Percentiles rank a stretch among this genome's conserved stretches.
phyloP scores from a whole-genome alignment of 2,797 vertebrate species.

The Silurus lanzhouensis region DNA sequence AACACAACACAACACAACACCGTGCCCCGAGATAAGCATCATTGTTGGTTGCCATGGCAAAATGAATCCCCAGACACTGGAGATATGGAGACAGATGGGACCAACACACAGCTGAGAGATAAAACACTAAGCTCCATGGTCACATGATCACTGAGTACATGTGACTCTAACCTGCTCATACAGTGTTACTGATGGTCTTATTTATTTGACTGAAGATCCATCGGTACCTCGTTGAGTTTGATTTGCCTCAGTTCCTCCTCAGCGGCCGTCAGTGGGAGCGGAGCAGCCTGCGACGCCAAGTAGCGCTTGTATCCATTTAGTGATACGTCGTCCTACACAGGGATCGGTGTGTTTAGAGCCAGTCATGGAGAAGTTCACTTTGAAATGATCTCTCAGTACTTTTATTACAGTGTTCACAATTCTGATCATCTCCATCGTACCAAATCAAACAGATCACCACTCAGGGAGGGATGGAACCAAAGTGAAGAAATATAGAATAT shows the following conservation, averaged over 20 bases:
- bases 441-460: not conserved
- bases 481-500: no score
- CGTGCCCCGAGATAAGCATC: not conserved
- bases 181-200: not conserved
- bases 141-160: not conserved
- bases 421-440: not conserved
- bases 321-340: constrained; percentile 82
- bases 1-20: no score
- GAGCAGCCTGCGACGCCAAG: constrained; percentile 79
- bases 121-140: constrained; percentile 23
- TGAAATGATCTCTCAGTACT: not conserved
- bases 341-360: constrained; percentile 21
- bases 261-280: constrained; percentile 82
- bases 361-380: not conserved
- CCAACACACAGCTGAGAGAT: not conserved
- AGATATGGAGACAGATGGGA: constrained; percentile 32
- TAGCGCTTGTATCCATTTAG: constrained; percentile 83
- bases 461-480: no score
- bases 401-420: not conserved
- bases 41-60: not conserved
- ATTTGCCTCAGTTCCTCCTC: constrained; percentile 88
- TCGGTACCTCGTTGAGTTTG: constrained; percentile 83
- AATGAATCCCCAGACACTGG: not conserved
- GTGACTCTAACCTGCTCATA: not conserved
- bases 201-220: not conserved